These are phyloP conservation scores for Acholoe squamosa DNA, from an alignment of 2,888 invertebrate genomes.

Conservation along the genomic window DNA sequence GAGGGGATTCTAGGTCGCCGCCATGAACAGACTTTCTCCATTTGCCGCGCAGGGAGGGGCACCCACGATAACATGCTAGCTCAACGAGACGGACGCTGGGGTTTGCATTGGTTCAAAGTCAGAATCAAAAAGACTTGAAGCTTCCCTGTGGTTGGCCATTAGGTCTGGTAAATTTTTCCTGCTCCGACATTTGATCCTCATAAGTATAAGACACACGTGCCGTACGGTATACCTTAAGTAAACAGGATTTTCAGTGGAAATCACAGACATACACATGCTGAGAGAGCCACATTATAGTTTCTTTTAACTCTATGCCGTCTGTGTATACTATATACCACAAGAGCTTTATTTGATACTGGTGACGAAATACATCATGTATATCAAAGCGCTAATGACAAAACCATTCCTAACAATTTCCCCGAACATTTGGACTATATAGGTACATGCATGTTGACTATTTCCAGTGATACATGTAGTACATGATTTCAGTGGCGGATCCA, in stretches of 20 bases:
- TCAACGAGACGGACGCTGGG: background rate
- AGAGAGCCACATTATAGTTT: background rate
- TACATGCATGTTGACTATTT: no score
- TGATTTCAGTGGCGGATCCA: no score
- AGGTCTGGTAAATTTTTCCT: background rate
- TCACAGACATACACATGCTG: background rate
- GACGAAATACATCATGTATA: no score
- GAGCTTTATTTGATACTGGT: no score
- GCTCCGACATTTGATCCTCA: background rate
- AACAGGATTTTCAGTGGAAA: background rate
- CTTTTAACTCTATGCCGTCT: background rate
- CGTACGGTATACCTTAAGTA: background rate
- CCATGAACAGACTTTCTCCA: conserved; percentile 23
- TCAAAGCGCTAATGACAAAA: no score
- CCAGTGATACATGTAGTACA: no score
- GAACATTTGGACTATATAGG: no score
- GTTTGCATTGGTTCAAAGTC: conserved; percentile 36
- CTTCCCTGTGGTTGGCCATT: background rate
- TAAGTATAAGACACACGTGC: conserved; percentile 13
- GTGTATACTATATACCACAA: no score
- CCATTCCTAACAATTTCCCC: no score
- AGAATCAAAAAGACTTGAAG: background rate
- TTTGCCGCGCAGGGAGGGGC: conserved; percentile 32
- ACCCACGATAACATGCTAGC: background rate
- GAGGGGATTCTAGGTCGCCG: conserved; percentile 42